phyloP scores from a whole-genome alignment of 2,113 vertebrate species.

The Meleagris gallopavo region DNA sequence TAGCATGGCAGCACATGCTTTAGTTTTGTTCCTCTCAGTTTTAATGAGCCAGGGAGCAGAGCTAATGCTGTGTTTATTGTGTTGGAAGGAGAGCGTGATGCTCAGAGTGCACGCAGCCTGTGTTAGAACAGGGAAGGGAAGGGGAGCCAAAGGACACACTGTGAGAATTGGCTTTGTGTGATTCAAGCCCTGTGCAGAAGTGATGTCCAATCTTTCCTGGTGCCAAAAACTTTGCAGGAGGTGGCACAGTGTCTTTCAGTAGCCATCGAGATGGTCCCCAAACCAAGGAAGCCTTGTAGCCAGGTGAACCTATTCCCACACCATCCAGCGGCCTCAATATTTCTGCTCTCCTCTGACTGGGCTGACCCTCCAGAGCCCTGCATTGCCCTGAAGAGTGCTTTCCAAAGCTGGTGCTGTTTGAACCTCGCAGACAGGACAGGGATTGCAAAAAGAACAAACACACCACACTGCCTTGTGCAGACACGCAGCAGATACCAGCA shows the following conservation, averaged over 20 bases:
- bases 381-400: neutral
- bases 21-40: neutral
- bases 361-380: neutral
- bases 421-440: neutral
- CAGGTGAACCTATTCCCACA: neutral
- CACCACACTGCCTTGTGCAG: neutral
- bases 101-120: neutral
- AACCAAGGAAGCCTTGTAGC: neutral
- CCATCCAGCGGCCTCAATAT: neutral
- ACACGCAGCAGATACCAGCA: fast-evolving
- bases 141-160: neutral
- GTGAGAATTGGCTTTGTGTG: neutral
- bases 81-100: neutral
- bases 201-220: fast-evolving
- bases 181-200: neutral
- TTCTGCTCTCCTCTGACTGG: neutral
- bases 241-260: neutral
- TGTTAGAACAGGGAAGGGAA: neutral
- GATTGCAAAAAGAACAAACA: conserved; percentile 6
- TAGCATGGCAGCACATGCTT: neutral
- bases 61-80: neutral
- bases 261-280: neutral
- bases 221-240: neutral
- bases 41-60: neutral
- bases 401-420: neutral